Conservation (phyloP, 2,797 vertebrate genomes). For the Peromyscus aztecus region DNA sequence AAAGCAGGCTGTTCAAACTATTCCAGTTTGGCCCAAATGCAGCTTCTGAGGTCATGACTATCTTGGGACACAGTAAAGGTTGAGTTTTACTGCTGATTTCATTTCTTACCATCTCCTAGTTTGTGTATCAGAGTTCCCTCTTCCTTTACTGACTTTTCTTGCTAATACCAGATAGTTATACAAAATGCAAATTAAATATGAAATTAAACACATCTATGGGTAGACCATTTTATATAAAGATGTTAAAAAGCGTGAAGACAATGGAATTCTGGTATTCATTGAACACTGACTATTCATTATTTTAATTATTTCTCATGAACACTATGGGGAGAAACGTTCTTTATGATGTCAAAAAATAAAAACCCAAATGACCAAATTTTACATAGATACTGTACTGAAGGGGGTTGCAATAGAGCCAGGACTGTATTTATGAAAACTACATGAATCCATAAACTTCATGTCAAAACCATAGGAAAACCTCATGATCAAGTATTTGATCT, state of each 20-base stretch:
- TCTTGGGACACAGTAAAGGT: neutral
- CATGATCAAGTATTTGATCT: neutral
- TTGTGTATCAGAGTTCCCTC: neutral
- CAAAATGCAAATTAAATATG: slow-evolving; percentile 38
- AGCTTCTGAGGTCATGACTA: slow-evolving; percentile 5
- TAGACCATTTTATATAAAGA: neutral
- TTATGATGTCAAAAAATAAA: neutral
- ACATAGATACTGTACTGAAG: neutral
- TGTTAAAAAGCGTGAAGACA: neutral
- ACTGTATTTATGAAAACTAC: neutral
- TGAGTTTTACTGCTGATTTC: neutral
- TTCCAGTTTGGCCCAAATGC: neutral
- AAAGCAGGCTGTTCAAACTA: neutral
- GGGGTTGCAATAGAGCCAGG: neutral
- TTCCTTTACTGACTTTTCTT: neutral
- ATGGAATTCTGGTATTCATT: neutral
- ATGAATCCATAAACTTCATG: neutral
- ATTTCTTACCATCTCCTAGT: neutral
- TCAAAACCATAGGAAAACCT: slow-evolving; percentile 11
- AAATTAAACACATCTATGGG: slow-evolving; percentile 33
- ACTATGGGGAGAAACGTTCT: neutral
- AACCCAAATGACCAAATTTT: neutral
- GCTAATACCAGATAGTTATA: slow-evolving; percentile 33
- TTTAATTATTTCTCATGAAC: neutral
- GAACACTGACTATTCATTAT: neutral